phyloP scores from a whole-genome alignment of 2,888 invertebrate genomes.

The Megaustenia siamemsis region DNA sequence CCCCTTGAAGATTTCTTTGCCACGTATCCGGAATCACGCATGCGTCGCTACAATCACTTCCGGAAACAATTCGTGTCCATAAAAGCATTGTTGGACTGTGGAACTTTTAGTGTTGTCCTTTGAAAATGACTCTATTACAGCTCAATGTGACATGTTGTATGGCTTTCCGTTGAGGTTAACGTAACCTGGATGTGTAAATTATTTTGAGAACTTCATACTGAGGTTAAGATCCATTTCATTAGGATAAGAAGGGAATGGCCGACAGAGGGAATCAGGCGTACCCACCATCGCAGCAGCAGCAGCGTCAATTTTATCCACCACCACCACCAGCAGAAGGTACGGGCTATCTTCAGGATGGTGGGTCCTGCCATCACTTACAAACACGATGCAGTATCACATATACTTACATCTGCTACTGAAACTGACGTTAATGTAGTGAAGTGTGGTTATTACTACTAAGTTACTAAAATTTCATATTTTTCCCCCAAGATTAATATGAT shows the following conservation, averaged over 20 bases:
- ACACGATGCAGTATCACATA: not conserved
- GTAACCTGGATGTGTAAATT: not conserved
- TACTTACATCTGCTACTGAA: not conserved
- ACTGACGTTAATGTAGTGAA: not conserved
- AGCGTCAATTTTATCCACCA: slow-evolving; percentile 32
- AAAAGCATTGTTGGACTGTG: slow-evolving; percentile 49
- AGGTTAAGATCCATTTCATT: not conserved
- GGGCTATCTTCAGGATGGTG: not conserved
- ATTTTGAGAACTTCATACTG: slow-evolving; percentile 19
- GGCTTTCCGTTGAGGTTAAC: not conserved
- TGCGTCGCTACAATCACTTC: slow-evolving; percentile 58
- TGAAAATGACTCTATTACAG: slow-evolving; percentile 32
- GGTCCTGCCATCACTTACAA: not conserved
- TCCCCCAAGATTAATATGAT: too few species aligned
- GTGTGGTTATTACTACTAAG: too few species aligned
- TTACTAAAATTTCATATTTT: too few species aligned
- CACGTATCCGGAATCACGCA: slow-evolving; percentile 60
- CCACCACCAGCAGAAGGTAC: slow-evolving; percentile 33
- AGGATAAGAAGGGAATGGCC: slow-evolving; percentile 36
- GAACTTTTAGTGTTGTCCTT: not conserved
- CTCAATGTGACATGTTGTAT: not conserved
- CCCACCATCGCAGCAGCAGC: slow-evolving; percentile 25
- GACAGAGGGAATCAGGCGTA: slow-evolving; percentile 29
- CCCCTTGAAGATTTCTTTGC: slow-evolving; percentile 56
- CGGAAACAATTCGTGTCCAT: slow-evolving; percentile 61